These are phyloP conservation scores for Corynorhinus townsendii DNA, from an alignment of 2,113 vertebrate species.

Conservation along the genomic window DNA sequence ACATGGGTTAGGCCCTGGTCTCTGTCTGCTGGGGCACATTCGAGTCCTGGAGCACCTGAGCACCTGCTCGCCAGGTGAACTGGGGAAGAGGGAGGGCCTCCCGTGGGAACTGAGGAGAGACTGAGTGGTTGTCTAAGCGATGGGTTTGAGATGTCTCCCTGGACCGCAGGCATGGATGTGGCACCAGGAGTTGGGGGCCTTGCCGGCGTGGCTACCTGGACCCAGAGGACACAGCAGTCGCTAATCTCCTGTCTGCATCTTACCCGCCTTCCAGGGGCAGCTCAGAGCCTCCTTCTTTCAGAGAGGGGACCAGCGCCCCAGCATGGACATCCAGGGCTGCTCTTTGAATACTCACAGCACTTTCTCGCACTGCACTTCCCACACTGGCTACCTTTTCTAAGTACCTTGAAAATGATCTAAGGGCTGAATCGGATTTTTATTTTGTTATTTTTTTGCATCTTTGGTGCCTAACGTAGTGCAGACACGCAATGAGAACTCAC, in stretches of 20 bases:
- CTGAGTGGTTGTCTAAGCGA: rapidly evolving
- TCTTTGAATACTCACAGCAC: not conserved
- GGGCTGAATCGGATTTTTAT: not conserved
- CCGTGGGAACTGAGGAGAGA: not conserved
- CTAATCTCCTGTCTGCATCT: too few species aligned
- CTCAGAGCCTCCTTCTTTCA: not conserved
- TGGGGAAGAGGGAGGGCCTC: not conserved
- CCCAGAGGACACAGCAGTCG: not conserved
- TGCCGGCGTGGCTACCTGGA: not conserved
- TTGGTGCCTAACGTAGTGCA: not conserved
- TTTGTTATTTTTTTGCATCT: not conserved
- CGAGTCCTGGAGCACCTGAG: too few species aligned
- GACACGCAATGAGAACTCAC: not conserved
- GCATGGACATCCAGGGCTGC: too few species aligned
- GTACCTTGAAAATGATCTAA: not conserved
- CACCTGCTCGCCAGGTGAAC: not conserved
- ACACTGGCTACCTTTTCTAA: not conserved
- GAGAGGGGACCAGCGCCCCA: rapidly evolving
- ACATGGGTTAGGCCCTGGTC: not conserved
- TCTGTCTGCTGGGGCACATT: too few species aligned
- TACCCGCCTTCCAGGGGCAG: too few species aligned
- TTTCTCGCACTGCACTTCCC: not conserved
- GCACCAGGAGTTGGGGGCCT: not conserved
- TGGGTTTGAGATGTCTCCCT: not conserved
- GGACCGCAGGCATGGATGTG: rapidly evolving